phyloP scores from a whole-genome alignment of 2,797 vertebrate genomes.

The Rhyacichthys aspro region DNA sequence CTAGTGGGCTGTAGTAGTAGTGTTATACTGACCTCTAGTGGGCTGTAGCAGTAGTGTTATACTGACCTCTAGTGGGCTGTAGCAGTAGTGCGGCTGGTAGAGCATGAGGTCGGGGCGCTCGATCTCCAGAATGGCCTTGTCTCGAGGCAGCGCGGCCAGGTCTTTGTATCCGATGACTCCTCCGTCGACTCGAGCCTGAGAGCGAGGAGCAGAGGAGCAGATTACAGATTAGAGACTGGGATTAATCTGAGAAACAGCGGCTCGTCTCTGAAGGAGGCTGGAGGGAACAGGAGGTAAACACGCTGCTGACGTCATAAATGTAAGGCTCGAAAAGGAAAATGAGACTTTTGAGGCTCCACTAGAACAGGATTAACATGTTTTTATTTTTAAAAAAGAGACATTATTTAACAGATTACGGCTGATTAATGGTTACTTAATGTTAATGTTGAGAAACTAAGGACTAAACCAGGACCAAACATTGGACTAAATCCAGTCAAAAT shows the following conservation, averaged over 20 bases:
- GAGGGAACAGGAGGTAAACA: no score
- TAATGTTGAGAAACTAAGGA: no score
- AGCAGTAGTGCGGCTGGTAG: slow-evolving; percentile 91
- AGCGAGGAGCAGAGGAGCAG: not conserved
- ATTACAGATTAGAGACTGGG: not conserved
- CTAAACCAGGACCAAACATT: no score
- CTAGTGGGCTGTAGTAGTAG: slow-evolving; percentile 73
- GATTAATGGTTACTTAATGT: no score
- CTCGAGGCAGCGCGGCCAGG: slow-evolving; percentile 91
- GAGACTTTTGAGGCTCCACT: no score
- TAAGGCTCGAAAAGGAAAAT: no score
- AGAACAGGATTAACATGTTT: no score
- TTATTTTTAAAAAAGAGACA: no score
- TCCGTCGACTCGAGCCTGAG: slow-evolving; percentile 89
- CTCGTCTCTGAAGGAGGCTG: no score
- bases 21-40: slow-evolving; percentile 44
- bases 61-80: slow-evolving; percentile 73
- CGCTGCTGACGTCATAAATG: no score
- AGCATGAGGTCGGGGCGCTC: slow-evolving; percentile 96
- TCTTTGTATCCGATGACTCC: slow-evolving; percentile 92
- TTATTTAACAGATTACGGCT: no score
- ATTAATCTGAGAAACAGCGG: not conserved
- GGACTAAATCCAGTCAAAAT: no score
- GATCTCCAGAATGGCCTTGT: slow-evolving; percentile 96
- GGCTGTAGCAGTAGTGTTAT: slow-evolving; percentile 83